phyloP scores from a whole-genome alignment of 2,888 invertebrate genomes.

The Caenorhabditis sp. region DNA sequence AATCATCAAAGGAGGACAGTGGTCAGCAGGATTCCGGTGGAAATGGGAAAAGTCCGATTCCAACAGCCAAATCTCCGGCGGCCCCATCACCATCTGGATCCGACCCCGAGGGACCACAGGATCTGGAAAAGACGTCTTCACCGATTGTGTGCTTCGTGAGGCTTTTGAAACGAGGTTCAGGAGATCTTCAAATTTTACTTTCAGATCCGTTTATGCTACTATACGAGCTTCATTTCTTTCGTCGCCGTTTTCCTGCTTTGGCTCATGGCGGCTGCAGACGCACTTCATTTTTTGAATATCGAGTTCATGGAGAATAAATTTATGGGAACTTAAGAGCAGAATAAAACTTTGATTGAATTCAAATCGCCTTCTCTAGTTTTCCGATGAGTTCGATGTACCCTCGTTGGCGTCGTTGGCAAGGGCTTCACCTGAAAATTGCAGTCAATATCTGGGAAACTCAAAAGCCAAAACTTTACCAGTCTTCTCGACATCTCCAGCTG shows the following conservation, averaged over 20 bases:
- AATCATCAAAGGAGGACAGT: neutral
- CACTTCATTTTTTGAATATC: neutral
- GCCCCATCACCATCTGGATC: neutral
- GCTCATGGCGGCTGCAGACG: neutral
- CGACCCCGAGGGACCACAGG: neutral
- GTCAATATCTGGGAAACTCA: neutral
- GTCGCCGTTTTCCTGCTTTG: neutral
- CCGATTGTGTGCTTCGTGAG: conserved; percentile 12
- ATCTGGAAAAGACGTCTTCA: neutral
- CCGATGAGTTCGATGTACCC: neutral
- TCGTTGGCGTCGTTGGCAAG: neutral
- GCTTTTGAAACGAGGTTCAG: no score
- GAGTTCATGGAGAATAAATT: conserved; percentile 20
- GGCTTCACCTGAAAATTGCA: neutral
- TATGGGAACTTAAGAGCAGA: neutral
- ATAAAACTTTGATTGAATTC: neutral
- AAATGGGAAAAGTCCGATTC: neutral
- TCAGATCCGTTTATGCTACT: conserved; percentile 13
- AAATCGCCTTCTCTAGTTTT: conserved; percentile 11
- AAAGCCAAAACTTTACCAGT: neutral
- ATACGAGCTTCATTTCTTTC: neutral
- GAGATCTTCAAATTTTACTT: neutral
- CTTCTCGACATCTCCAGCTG: neutral
- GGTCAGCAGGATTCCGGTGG: neutral
- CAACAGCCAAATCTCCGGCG: neutral